Base-by-base conservation (phyloP, 1,140 invertebrate genomes). In the Panagrolaimus sp. region DNA sequence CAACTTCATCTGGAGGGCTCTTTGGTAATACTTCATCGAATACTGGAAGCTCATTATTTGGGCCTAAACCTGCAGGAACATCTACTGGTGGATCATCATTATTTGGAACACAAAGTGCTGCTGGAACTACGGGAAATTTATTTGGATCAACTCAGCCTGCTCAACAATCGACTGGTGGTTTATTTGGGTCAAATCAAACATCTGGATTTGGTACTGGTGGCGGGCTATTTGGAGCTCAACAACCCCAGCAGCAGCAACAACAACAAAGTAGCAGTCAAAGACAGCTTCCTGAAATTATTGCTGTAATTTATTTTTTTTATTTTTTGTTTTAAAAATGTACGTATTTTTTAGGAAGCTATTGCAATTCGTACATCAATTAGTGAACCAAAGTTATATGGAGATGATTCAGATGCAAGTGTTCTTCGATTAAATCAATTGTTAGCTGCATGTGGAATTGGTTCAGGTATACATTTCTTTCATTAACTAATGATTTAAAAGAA, bases 381-480 rank as follows among this genome's bases (percentile, higher is more conserved):
- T 31, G 72, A 65, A 13, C 72, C 72, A 1, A 67, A 73, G 48
- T 9, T 73, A 5, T 73, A 65, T 63, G 57, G 65, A 9, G 72
- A 73, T 63, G 72, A 73, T 46, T 42, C 73, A 9, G 72, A 73
- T 61, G 43, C 46, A n/a, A 38, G 69, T 20, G 57, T 73, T 63
- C 16, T 72, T 43, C 61, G 20, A 42, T 44, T 73, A 11, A 73
- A 73, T 53, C 72, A 73, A 64, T 27, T 73, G 20, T 46, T 73
- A 5, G 72, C 72, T 20, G 51, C 72, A 11, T 44, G 42, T 5
- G 72, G 72, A 9, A 73, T 73, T 63, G 72, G 72, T 0, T 43
- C 51, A 11, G n/a, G n/a, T n/a, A n/a, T n/a, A n/a, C n/a, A n/a
- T n/a, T n/a, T n/a, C n/a, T n/a, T n/a, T n/a, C n/a, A n/a, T n/a